Evolutionary conservation across 1,140 invertebrate genomes (phyloP).

Genomic region (Cydia fagiglandana): DNA sequence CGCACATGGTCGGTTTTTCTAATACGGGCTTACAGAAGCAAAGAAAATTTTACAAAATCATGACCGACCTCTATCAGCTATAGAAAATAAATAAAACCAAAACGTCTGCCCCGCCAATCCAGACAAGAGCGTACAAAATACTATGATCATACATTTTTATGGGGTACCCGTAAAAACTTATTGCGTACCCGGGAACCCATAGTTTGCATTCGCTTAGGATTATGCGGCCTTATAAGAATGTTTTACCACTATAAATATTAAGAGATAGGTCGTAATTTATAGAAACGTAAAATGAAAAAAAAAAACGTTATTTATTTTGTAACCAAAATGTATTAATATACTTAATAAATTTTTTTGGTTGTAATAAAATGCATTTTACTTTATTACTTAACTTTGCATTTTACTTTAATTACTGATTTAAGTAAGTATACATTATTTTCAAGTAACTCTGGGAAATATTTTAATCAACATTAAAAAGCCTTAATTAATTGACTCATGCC

Average conservation of each 20-base stretch:
- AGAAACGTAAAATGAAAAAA: too few relatives aligned
- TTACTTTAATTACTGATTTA: too few relatives aligned
- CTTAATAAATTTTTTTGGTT: neutral
- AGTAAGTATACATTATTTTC: neutral
- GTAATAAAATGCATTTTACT: too few relatives aligned
- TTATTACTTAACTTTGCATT: too few relatives aligned
- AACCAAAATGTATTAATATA: neutral
- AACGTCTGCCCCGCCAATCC: constrained; percentile 23
- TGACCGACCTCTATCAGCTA: constrained; percentile 4
- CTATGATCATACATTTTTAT: constrained; percentile 31
- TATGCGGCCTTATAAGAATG: neutral
- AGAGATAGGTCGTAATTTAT: neutral
- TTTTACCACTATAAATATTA: constrained; percentile 16
- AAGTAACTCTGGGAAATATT: neutral
- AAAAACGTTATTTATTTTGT: constrained; percentile 36
- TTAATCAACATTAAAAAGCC: neutral
- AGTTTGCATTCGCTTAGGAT: constrained; percentile 25
- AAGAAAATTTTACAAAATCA: neutral
- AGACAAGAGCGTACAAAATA: neutral
- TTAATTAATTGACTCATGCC: neutral
- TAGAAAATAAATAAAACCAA: constrained; percentile 18
- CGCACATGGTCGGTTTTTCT: too few relatives aligned
- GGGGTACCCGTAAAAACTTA: constrained; percentile 22
- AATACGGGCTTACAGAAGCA: neutral
- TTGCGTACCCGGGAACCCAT: constrained; percentile 1